Conservation (phyloP, 2,113 vertebrate genomes). For the Clarias magur region DNA sequence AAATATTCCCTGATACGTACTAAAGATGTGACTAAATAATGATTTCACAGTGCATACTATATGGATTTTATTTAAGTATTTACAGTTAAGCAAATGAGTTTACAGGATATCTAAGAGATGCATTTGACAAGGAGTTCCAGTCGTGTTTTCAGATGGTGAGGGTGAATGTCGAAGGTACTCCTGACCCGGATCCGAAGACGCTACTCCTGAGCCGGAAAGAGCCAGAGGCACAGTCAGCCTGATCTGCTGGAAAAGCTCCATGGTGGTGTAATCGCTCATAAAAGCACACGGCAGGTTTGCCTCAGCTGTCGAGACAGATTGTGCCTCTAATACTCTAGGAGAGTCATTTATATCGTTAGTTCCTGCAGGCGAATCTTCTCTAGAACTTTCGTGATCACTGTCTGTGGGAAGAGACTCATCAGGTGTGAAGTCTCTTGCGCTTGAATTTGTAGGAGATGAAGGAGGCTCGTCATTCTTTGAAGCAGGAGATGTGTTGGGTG, state of each 20-base stretch:
- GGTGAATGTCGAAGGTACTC: slow-evolving; percentile 59
- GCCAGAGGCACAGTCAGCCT: background rate
- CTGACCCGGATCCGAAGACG: background rate
- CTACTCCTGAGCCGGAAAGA: background rate
- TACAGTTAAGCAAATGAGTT: background rate
- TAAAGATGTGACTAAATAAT: slow-evolving; percentile 33
- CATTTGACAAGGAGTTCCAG: background rate
- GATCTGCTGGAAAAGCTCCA: slow-evolving; percentile 74
- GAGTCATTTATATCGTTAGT: background rate
- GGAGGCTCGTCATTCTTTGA: background rate
- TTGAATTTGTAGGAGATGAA: background rate
- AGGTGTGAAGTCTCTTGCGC: background rate
- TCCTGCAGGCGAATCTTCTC: background rate
- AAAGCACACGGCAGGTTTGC: slow-evolving; percentile 45
- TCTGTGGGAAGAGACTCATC: background rate
- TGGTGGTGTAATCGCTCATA: slow-evolving; percentile 74
- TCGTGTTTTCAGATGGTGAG: background rate
- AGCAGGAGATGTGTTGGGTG: too few relatives aligned
- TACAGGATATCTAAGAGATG: background rate
- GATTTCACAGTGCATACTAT: background rate
- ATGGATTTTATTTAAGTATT: background rate
- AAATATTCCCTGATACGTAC: slow-evolving; percentile 42
- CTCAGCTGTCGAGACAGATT: background rate
- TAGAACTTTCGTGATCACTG: background rate
- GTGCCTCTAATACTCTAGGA: background rate